Conservation (phyloP, 35 echinoderm and acorn worm genomes). For the Holothuria glaberrima region DNA sequence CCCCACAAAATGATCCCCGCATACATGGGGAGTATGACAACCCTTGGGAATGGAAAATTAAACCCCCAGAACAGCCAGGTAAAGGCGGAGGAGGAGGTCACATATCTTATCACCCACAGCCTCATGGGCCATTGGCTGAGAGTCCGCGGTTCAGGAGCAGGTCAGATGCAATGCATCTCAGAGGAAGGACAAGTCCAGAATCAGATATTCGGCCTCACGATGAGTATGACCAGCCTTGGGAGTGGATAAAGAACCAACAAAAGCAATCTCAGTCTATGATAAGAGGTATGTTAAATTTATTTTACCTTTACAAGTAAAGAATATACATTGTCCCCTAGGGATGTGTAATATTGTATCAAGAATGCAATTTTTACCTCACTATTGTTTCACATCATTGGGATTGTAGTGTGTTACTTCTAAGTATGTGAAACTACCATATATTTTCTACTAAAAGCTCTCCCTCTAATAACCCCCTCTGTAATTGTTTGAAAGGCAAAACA, state of each 20-base stretch:
- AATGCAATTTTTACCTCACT: too few relatives aligned
- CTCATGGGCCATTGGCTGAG: constrained; percentile 27
- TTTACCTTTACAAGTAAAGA: too few relatives aligned
- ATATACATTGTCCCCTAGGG: too few relatives aligned
- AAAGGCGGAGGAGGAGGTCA: constrained; percentile 44
- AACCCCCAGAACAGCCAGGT: constrained; percentile 60
- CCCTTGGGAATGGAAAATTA: constrained; percentile 94
- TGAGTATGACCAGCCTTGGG: constrained; percentile 98
- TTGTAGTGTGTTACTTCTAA: too few relatives aligned
- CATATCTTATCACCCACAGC: constrained; percentile 20
- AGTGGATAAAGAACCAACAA: constrained; percentile 89
- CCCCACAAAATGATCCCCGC: constrained; percentile 84
- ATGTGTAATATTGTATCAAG: too few relatives aligned
- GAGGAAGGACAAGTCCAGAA: constrained; percentile 80
- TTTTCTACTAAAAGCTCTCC: too few relatives aligned
- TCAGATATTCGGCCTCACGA: constrained; percentile 84
- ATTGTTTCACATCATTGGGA: too few relatives aligned
- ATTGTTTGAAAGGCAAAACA: too few relatives aligned
- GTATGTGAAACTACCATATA: too few relatives aligned
- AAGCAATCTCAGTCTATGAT: constrained; percentile 50
- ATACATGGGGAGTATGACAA: constrained; percentile 90
- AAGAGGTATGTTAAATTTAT: constrained; percentile 25
- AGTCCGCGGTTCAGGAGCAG: constrained; percentile 62
- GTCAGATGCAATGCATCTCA: constrained; percentile 54
- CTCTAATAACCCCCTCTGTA: too few relatives aligned